Base-by-base conservation (phyloP, 2,797 vertebrate genomes). In the Momotus momota region DNA sequence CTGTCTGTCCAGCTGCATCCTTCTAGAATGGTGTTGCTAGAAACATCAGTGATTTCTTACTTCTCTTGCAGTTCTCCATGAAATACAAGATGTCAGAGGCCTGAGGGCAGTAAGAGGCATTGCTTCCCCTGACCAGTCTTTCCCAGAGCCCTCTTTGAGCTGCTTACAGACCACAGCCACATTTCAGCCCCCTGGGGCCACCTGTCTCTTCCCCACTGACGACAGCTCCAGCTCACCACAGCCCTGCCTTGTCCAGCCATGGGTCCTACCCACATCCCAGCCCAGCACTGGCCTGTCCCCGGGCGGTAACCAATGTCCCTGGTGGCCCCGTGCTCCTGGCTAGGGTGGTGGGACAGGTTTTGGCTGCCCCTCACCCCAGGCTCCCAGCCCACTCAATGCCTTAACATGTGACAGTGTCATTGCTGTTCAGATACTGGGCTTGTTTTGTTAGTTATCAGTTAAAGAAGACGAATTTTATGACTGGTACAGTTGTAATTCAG, bases 251-350 rank as follows among this genome's bases (percentile, higher is more conserved):
- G 23, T 9, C 11, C 26, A 57, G 29, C 20, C n/a, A 21, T 2
- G 41, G 9, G 7, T 45, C 29, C 9, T 14, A 26, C 9, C 6
- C 8, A 9, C 21, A 48, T 13, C 27, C 14, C 27, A 49, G 12
- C 3, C 21, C 26, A 60, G 11, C 15, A 10, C 2, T 31, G 43
- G 2, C 7, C 52, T 1, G 6, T 21, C 12, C 26, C 5, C 33
- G 54, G 22, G 4, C 7, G 61, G 4, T 0, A 51, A 14, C 12
- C 25, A 0, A 0, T 64, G 15, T 1, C 7, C 9, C 1, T 0
- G 0, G 10, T 48, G 7, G 3, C 18, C 6, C 6, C 23, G 14
- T 62, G 9, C 8, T 64, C 11, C 48, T 46, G 19, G 2, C 13
- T 54, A 41, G 20, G 20, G 12, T 1, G 4, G 3, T 27, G 17